Conservation (phyloP, 2,888 invertebrate genomes). For the Rugalucina vietnamica region DNA sequence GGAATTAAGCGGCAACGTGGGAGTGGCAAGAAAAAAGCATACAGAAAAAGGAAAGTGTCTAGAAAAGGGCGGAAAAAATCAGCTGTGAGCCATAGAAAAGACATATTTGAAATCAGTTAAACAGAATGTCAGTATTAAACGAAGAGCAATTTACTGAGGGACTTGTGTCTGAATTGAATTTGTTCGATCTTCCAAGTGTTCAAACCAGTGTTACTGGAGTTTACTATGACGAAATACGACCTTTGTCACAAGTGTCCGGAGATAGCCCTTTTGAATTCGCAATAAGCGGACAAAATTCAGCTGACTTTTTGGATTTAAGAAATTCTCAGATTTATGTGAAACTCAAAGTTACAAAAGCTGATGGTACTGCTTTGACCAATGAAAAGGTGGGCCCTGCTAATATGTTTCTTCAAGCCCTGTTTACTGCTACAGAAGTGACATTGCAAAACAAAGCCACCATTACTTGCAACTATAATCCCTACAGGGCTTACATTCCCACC, state of each 20-base stretch:
- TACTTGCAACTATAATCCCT: constrained; percentile 58
- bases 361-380: constrained; percentile 33
- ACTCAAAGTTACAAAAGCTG: constrained; percentile 44
- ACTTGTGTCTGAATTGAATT: constrained; percentile 42
- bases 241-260: constrained; percentile 40
- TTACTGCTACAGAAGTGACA: constrained; percentile 56
- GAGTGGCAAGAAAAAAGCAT: not conserved
- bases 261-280: constrained; percentile 57
- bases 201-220: constrained; percentile 54
- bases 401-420: constrained; percentile 57
- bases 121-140: constrained; percentile 15
- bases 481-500: constrained; percentile 52
- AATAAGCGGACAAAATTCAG: constrained; percentile 57
- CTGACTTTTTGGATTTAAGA: constrained; percentile 58
- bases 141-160: constrained; percentile 51
- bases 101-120: constrained; percentile 31
- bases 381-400: constrained; percentile 57
- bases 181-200: constrained; percentile 58
- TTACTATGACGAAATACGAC: constrained; percentile 53
- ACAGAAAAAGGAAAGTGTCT: not conserved
- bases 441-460: constrained; percentile 55
- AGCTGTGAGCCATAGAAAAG: not conserved
- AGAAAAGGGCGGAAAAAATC: not conserved
- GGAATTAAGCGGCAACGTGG: constrained; percentile 15
- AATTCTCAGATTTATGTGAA: constrained; percentile 47